Base-by-base conservation (phyloP, 2,797 vertebrate species). In the Typhlichthys subterraneus region DNA sequence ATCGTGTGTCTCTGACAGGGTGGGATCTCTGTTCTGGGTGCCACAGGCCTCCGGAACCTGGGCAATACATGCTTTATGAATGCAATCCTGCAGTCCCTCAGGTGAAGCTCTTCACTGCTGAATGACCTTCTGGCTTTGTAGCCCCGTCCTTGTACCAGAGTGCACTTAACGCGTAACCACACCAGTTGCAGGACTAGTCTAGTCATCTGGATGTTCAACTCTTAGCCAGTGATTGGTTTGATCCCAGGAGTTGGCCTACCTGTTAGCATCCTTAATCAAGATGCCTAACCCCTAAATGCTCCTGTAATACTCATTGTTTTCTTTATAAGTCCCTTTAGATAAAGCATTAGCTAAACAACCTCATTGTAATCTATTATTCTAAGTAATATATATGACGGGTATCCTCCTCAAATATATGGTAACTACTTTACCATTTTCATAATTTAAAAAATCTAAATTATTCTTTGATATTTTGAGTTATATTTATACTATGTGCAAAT, bases 11-110 rank as follows among this genome's bases (percentile, higher is more conserved):
- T 59, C 8, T 88, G 63, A 13, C 69, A 99, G 98, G 95, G 95
- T 53, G 95, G 91, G 33, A 76, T 90, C 67, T 68, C 88, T 42
- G 92, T 93, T 68, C 85, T 95, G 31, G 94, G 93, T 76, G 97
- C 97, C 53, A 99, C 97, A 11, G 98, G 98, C 70, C 93, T 99
- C 31, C 91, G 97, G 60, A 99, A 99, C 82, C 82, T 99, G 69
- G 98, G 98, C 58, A 99, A 99, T 85, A 99, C 98, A 0, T 99
- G 97, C 86, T 99, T 99, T 84, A 99, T 99, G 97, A 99, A 99
- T 0, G 98, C 98, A 45, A 98, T 99, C 73, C 95, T 99, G 57
- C 98, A 99, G 90, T 99, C 98, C 0, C 96, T 99, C 90, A 97
- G 98, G 98, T 99, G 93, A 89, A 81, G 52, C 38, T 71, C 15